Conservation (phyloP, 2,113 vertebrate species). For the Oryzias celebensis region DNA sequence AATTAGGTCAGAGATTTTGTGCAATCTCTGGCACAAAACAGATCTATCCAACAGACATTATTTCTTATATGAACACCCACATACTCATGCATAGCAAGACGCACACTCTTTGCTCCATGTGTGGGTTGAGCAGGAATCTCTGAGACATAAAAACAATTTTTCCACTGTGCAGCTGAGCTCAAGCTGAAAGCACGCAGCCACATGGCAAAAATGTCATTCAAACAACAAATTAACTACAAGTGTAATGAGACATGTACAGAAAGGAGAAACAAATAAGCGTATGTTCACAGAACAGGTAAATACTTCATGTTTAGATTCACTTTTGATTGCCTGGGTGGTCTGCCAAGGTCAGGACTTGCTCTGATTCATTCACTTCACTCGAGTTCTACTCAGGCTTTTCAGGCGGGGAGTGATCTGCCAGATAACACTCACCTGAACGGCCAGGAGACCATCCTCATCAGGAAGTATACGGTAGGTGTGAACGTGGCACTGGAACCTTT, state of each 20-base stretch:
- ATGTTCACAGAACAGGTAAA: constrained; percentile 55
- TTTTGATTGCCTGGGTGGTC: neutral
- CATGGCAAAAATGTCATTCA: constrained; percentile 63
- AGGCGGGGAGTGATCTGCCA: neutral
- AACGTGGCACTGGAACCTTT: constrained; percentile 84
- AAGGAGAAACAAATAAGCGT: constrained; percentile 53
- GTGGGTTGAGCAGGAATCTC: constrained; percentile 68
- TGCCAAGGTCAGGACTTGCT: constrained; percentile 4
- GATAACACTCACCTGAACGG: constrained; percentile 82
- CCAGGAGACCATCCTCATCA: constrained; percentile 81
- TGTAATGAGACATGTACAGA: constrained; percentile 31
- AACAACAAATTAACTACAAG: constrained; percentile 55
- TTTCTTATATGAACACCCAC: constrained; percentile 40
- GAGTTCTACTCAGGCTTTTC: neutral
- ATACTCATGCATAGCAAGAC: constrained; percentile 42
- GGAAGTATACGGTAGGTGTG: constrained; percentile 90
- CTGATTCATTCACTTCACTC: constrained; percentile 6
- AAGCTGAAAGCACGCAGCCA: constrained; percentile 65
- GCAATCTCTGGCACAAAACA: constrained; percentile 13
- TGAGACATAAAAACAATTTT: constrained; percentile 74
- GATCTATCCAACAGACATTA: constrained; percentile 47
- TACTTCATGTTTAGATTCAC: constrained; percentile 24
- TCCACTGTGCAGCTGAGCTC: constrained; percentile 70
- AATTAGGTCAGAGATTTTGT: constrained; percentile 27
- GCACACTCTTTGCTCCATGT: constrained; percentile 37